Base-by-base conservation (phyloP, 2,797 vertebrate species). In the Cetoscarus ocellatus region DNA sequence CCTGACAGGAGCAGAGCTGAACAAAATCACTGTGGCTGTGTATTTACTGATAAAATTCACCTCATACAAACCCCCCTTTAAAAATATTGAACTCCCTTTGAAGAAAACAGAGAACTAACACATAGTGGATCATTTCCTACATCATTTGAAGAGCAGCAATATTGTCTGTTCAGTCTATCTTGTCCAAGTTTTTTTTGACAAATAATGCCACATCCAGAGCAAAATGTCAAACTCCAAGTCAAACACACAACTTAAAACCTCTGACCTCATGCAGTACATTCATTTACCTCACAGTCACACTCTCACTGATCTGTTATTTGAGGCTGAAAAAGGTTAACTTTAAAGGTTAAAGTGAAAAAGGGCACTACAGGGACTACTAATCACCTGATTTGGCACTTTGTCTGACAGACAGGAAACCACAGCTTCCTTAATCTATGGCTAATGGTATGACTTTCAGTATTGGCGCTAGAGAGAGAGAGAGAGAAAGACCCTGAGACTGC, bases 401-500 rank as follows among this genome's bases (percentile, higher is more conserved):
- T 68, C 18, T 13, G 48, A 7, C 45, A 52, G 62, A 66, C 48
- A 18, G 65, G 47, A 70, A 66, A 66, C 67, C 51, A 57, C 17
- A 17, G 50, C 38, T 5, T 77, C 57, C 18, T 55, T 69, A 73
- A 83, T 78, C 50, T 72, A 60, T 15, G 66, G 72, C 45, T 77
- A 77, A 59, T 48, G 66, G 52, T 76, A 62, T 74, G 44, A 48
- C 47, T 62, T 60, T 80, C 63, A 59, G 55, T n/a, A 7, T 14
- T 54, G 45, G 6, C 38, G 27, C 13, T 0, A 18, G 57, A 61
- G 52, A 79, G 50, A 27, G 58, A 10, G 27, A 4, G 27, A 27
- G 27, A 66, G 53, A 45, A 36, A 55, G 61, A 77, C 79, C 77
- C 61, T 62, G 77, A 35, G 36, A 80, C 69, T 54, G 15, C 59